Conservation (phyloP, 2,888 invertebrate genomes). For the Epistrophe grossulariae region DNA sequence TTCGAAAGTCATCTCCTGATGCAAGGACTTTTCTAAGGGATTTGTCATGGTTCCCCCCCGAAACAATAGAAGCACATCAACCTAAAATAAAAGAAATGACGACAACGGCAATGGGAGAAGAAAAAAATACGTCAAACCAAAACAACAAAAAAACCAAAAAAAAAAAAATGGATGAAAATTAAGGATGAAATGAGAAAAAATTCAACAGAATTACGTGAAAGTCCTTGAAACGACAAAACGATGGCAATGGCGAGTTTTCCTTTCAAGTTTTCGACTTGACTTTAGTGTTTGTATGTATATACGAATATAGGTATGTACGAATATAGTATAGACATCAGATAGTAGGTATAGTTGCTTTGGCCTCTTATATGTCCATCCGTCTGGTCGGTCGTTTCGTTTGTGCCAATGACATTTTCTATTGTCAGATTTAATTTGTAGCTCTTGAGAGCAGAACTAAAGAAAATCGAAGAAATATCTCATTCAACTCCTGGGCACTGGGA, state of each 20-base stretch:
- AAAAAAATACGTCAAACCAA: slow-evolving; percentile 26
- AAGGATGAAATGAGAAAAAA: slow-evolving; percentile 49
- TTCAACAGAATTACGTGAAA: slow-evolving; percentile 63
- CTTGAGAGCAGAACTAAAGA: slow-evolving; percentile 62
- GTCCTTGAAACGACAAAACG: slow-evolving; percentile 50
- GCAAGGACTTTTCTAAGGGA: slow-evolving; percentile 54
- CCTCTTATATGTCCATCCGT: slow-evolving; percentile 74
- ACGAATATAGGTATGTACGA: too few relatives aligned
- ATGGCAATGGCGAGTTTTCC: slow-evolving; percentile 57
- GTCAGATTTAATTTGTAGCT: slow-evolving; percentile 73
- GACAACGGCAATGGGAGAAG: neutral
- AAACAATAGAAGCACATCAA: slow-evolving; percentile 67
- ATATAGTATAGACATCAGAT: neutral
- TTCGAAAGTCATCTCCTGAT: slow-evolving; percentile 71
- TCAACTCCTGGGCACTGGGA: neutral
- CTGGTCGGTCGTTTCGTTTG: slow-evolving; percentile 69
- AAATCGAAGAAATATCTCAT: slow-evolving; percentile 31
- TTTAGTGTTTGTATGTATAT: neutral
- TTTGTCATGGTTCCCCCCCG: slow-evolving; percentile 66
- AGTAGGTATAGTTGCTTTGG: slow-evolving; percentile 12
- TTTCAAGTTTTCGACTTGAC: slow-evolving; percentile 52
- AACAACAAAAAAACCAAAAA: slow-evolving; percentile 36
- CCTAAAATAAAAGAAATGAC: slow-evolving; percentile 31
- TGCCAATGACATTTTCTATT: slow-evolving; percentile 73
- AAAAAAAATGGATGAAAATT: slow-evolving; percentile 32